A percentile compares a stretch with the other conserved stretches of the same genome.
phyloP scores from a whole-genome alignment of 2,888 invertebrate species.

The Acronicta alni region DNA sequence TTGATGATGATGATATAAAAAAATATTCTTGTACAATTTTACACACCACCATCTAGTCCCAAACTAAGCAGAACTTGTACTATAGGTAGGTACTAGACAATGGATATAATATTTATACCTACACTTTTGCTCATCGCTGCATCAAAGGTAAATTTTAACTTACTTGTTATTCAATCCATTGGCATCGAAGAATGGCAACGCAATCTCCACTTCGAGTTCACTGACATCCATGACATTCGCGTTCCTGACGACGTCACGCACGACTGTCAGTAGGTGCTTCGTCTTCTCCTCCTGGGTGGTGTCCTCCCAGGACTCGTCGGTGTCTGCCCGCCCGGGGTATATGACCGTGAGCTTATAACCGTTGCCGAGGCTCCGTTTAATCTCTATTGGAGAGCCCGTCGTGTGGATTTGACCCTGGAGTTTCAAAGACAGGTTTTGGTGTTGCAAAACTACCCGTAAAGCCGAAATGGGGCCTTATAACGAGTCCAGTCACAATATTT shows the following conservation, averaged over 20 bases:
- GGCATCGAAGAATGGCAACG: conserved; percentile 86
- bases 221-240: conserved; percentile 78
- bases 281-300: conserved; percentile 70
- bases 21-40: too few relatives aligned
- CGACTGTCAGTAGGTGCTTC: conserved; percentile 77
- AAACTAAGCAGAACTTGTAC: too few relatives aligned
- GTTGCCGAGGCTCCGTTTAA: conserved; percentile 88
- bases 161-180: conserved; percentile 87
- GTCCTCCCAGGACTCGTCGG: conserved; percentile 48
- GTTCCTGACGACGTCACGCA: conserved; percentile 81
- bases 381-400: conserved; percentile 88
- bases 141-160: too few relatives aligned
- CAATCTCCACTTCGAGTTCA: conserved; percentile 78
- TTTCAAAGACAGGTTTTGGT: not conserved
- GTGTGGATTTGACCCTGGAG: conserved; percentile 88
- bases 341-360: conserved; percentile 87
- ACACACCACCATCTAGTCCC: too few relatives aligned
- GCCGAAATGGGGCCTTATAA: too few relatives aligned
- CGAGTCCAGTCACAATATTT: too few relatives aligned
- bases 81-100: too few relatives aligned
- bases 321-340: conserved; percentile 64
- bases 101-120: too few relatives aligned
- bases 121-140: too few relatives aligned
- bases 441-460: too few relatives aligned
- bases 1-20: too few relatives aligned